Base-by-base conservation (phyloP, 2,113 vertebrate genomes). In the Atractosteus spatula region DNA sequence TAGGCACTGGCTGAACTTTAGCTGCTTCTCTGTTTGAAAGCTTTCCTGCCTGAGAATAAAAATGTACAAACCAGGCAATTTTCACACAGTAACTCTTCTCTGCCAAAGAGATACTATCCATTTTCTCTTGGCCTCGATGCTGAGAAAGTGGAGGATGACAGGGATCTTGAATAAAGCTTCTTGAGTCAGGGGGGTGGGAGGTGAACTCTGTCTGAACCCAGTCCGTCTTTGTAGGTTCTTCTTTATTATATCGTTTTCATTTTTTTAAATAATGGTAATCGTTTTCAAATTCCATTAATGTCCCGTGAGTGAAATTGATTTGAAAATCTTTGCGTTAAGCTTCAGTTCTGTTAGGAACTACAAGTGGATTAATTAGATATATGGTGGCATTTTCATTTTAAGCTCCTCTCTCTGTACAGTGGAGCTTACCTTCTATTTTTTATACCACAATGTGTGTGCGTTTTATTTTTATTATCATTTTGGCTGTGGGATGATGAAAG, bases 1-100 rank as follows among this genome's bases (percentile, higher is more conserved):
- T 93, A 94, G 92, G 89, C 78, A 72, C 88, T 90, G 88, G 92
- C 85, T 91, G 90, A 93, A 92, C 92, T 93, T 90, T 92, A 82
- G 85, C 82, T 84, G 88, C 81, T 81, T 84, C 83, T 80, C 86
- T 79, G 12, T 91, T 86, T 82, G 87, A 88, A 89, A 90, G 87
- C 84, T 82, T 83, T 89, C 81, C 54, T 11, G 87, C 85, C 85
- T 89, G 88, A 86, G 75, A 89, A 86, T 80, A 83, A 78, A 85
- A 80, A 83, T 78, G 81, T 76, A 66, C 78, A 56, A 77, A 79
- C 66, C 75, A 81, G 77, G 76, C 74, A 66, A 76, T 83, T 88
- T 93, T 94, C 93, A 94, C 92, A 89, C 91, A 92, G 83, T 78
- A 69, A 85, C 81, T 85, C 82, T 86, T 87, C 76, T 55, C 66